These are phyloP conservation scores for Lutjanus erythropterus DNA, from an alignment of 2,113 vertebrate species.

Conservation along the genomic window DNA sequence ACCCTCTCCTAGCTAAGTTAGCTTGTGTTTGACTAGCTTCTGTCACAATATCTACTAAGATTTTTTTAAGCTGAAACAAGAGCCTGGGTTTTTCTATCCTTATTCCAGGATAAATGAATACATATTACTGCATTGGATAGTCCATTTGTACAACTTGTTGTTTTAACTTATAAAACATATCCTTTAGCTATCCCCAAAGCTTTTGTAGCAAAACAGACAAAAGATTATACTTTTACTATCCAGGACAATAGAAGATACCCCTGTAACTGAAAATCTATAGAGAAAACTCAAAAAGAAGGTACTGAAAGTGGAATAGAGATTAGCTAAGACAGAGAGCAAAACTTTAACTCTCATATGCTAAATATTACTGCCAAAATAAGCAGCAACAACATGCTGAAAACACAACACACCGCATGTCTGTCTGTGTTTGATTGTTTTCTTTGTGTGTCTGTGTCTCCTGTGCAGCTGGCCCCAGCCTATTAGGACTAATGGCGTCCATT, in stretches of 20 bases:
- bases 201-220: background rate
- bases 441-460: constrained; percentile 15
- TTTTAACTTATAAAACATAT: background rate
- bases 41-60: background rate
- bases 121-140: background rate
- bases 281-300: background rate
- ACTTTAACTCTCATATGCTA: background rate
- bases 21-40: background rate
- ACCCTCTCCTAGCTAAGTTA: background rate
- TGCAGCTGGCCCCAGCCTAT: constrained; percentile 64
- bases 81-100: background rate
- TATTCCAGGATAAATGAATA: background rate
- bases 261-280: background rate
- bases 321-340: background rate
- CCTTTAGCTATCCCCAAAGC: background rate
- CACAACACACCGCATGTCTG: constrained; percentile 9
- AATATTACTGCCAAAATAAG: background rate
- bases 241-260: background rate
- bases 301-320: background rate
- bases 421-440: constrained; percentile 16
- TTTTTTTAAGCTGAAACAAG: background rate
- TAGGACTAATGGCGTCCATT: constrained; percentile 66
- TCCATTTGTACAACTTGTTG: background rate
- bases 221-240: background rate
- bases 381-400: background rate